Evolutionary conservation across 2,797 vertebrate species (phyloP).

Genomic region (Anguilla obscura): DNA sequence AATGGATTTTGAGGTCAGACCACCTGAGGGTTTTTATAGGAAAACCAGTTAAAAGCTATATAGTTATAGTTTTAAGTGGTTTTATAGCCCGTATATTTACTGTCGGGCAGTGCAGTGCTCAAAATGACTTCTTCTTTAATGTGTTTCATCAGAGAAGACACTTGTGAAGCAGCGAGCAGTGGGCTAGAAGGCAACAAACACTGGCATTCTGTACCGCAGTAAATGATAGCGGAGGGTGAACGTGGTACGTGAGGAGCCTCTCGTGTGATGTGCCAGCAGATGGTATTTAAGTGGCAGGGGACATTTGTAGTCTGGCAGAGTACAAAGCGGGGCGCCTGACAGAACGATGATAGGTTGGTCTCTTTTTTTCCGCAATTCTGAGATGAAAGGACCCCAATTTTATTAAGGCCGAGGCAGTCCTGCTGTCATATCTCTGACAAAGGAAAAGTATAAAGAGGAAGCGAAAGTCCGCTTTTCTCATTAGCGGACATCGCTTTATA

Average conservation of each 20-base stretch:
- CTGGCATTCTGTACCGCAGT: not conserved
- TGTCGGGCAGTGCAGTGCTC: not conserved
- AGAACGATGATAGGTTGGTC: slow-evolving; percentile 1
- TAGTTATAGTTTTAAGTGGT: not conserved
- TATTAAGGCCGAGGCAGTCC: not conserved
- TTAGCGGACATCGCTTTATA: not conserved
- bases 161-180: not conserved
- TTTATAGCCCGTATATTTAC: not conserved
- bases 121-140: not conserved
- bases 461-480: not conserved
- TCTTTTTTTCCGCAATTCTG: not conserved
- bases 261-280: not conserved
- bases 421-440: not conserved
- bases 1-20: slow-evolving; percentile 1
- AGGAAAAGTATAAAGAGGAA: not conserved
- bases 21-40: not conserved
- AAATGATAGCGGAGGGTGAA: not conserved
- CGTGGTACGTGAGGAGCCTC: not conserved
- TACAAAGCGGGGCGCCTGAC: slow-evolving; percentile 2
- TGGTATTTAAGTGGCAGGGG: not conserved
- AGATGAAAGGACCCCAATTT: not conserved
- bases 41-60: too few relatives aligned
- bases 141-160: not conserved
- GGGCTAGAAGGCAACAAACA: not conserved
- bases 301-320: not conserved